Conservation (phyloP, 2,113 vertebrate genomes). For the Serinus canaria region DNA sequence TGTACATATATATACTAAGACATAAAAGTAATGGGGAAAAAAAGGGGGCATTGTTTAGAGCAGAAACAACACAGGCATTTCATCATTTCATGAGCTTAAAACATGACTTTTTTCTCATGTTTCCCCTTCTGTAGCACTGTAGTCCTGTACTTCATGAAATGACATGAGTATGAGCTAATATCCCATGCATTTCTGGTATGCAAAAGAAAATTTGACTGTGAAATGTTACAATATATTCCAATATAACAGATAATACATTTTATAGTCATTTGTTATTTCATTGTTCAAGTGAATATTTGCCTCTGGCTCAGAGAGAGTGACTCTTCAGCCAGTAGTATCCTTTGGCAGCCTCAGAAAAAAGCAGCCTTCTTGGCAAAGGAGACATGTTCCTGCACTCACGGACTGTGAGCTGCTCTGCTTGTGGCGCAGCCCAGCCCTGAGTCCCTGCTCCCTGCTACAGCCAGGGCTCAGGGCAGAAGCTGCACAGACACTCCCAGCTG, state of each 20-base stretch:
- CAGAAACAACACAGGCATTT: background rate
- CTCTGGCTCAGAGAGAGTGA: background rate
- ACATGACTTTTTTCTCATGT: background rate
- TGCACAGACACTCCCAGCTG: background rate
- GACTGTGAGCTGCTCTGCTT: background rate
- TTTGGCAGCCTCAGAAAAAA: constrained; percentile 20
- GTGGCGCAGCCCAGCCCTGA: background rate
- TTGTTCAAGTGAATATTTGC: background rate
- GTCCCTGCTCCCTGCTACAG: background rate
- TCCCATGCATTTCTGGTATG: background rate
- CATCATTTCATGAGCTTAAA: background rate
- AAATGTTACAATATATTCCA: background rate
- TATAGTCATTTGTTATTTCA: constrained; percentile 3
- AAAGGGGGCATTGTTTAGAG: background rate
- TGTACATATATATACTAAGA: background rate
- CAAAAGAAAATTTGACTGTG: background rate
- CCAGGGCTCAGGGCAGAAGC: background rate
- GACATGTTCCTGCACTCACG: background rate
- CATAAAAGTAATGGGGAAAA: background rate
- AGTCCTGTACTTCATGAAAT: background rate
- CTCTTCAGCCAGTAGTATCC: background rate
- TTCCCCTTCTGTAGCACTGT: background rate
- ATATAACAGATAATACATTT: constrained; percentile 4
- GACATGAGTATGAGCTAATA: background rate
- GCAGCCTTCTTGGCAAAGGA: constrained; percentile 14